Evolutionary conservation across 1,140 invertebrate genomes (phyloP).

Genomic region (Venturia canescens): DNA sequence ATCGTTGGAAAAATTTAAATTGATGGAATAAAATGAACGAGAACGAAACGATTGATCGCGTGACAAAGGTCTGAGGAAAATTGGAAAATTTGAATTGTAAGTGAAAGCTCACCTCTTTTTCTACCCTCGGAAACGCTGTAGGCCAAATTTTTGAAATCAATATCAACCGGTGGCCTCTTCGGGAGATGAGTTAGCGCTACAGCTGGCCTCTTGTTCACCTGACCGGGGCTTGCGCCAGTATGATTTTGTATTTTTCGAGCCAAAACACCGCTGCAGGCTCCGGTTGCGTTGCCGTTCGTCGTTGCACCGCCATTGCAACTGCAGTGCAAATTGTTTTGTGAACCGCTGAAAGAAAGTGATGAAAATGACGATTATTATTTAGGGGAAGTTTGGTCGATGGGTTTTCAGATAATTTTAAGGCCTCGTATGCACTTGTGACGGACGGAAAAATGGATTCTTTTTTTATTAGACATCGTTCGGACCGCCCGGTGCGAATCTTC

Average conservation of each 20-base stretch:
- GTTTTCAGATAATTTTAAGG: too few relatives aligned
- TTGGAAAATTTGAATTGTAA: too few relatives aligned
- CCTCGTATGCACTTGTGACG: too few relatives aligned
- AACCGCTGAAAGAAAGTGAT: constrained; percentile 77
- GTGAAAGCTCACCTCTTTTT: constrained; percentile 79
- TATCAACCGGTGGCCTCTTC: constrained; percentile 90
- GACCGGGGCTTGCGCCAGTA: constrained; percentile 72
- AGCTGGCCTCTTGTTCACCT: constrained; percentile 71
- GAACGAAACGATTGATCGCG: too few relatives aligned
- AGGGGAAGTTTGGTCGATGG: too few relatives aligned
- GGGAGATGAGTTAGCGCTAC: constrained; percentile 86
- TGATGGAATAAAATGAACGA: too few relatives aligned
- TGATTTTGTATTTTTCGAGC: constrained; percentile 83
- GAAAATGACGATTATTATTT: constrained; percentile 3
- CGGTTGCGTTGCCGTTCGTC: constrained; percentile 72
- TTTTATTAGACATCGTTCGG: too few relatives aligned
- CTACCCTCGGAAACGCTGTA: constrained; percentile 91
- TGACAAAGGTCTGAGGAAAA: too few relatives aligned
- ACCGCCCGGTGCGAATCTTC: too few relatives aligned
- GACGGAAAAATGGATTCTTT: too few relatives aligned
- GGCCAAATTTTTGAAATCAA: constrained; percentile 89
- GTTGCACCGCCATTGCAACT: constrained; percentile 80
- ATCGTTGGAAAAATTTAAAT: too few relatives aligned
- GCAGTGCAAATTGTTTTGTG: constrained; percentile 80
- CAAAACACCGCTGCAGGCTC: constrained; percentile 74